A percentile compares a stretch with the other conserved stretches of the same genome.
phyloP scores from a whole-genome alignment of 2,113 vertebrate genomes.

The Megaceryle maxima region DNA sequence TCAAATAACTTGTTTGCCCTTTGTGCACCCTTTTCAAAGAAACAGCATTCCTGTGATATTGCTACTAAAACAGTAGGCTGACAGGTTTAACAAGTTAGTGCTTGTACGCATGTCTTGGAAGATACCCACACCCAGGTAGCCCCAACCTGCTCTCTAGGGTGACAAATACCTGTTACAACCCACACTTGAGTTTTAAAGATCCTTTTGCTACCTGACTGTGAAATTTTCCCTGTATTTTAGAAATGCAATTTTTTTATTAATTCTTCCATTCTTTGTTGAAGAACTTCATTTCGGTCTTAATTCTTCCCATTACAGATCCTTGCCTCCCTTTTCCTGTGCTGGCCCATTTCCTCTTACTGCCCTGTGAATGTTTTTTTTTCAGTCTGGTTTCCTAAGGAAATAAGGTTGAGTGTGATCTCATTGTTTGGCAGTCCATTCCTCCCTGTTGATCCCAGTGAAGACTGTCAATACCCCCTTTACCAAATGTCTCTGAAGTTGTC shows the following conservation, averaged over 20 bases:
- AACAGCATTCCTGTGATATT: slow-evolving; percentile 44
- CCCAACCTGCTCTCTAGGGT: slow-evolving; percentile 26
- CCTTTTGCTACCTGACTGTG: neutral
- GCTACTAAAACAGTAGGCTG: slow-evolving; percentile 45
- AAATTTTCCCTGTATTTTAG: neutral
- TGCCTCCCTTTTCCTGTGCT: neutral
- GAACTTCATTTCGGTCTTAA: neutral
- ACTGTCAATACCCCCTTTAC: neutral
- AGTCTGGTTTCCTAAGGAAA: slow-evolving; percentile 24
- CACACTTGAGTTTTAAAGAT: slow-evolving; percentile 30
- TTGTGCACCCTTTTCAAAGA: slow-evolving; percentile 37
- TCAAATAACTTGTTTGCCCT: slow-evolving; percentile 24
- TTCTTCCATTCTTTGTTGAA: neutral
- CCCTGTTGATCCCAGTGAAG: neutral
- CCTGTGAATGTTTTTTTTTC: neutral
- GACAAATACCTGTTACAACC: slow-evolving; percentile 53
- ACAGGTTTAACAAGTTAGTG: slow-evolving; percentile 50
- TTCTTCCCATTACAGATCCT: neutral
- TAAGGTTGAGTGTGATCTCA: neutral
- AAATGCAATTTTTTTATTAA: neutral
- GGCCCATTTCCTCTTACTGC: neutral
- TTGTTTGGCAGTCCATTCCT: neutral
- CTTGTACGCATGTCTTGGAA: slow-evolving; percentile 18
- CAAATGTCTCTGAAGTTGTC: neutral
- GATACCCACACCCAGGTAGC: slow-evolving; percentile 60